Percentiles rank a stretch among this genome's conserved stretches.
These are phyloP conservation scores for Champsocephalus esox DNA, from an alignment of 2,797 vertebrate genomes.

Conservation along the genomic window DNA sequence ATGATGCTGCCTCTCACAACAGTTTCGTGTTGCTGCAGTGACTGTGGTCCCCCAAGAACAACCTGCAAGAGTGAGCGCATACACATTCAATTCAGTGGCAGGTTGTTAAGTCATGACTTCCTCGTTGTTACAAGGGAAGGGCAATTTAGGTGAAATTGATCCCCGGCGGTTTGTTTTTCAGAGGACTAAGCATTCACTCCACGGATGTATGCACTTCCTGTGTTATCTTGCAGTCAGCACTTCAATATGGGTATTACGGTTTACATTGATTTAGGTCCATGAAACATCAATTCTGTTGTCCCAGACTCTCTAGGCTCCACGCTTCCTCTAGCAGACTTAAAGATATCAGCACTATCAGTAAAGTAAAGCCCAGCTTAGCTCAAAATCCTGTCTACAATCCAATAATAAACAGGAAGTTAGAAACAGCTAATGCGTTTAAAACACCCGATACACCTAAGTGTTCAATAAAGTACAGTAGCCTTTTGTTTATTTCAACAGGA, in stretches of 20 bases:
- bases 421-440: not conserved
- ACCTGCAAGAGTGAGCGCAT: slow-evolving; percentile 57
- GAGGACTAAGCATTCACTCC: slow-evolving; percentile 21
- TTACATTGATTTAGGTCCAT: not conserved
- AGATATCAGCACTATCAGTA: not conserved
- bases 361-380: not conserved
- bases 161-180: slow-evolving; percentile 33
- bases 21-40: slow-evolving; percentile 54
- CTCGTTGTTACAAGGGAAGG: slow-evolving; percentile 2
- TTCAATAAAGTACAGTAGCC: not conserved
- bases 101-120: slow-evolving; percentile 42
- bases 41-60: slow-evolving; percentile 70
- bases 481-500: slow-evolving; percentile 9
- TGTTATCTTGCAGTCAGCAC: slow-evolving; percentile 4
- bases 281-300: not conserved
- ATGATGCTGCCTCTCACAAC: slow-evolving; percentile 26
- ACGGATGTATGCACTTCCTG: not conserved
- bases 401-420: not conserved
- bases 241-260: not conserved
- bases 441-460: slow-evolving; percentile 3
- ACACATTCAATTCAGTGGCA: slow-evolving; percentile 24
- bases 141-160: slow-evolving; percentile 27
- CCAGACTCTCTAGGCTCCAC: not conserved
- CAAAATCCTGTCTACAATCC: not conserved
- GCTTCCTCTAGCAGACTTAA: not conserved